phyloP scores from a whole-genome alignment of 2,797 vertebrate species.

The Sebastes goodei region DNA sequence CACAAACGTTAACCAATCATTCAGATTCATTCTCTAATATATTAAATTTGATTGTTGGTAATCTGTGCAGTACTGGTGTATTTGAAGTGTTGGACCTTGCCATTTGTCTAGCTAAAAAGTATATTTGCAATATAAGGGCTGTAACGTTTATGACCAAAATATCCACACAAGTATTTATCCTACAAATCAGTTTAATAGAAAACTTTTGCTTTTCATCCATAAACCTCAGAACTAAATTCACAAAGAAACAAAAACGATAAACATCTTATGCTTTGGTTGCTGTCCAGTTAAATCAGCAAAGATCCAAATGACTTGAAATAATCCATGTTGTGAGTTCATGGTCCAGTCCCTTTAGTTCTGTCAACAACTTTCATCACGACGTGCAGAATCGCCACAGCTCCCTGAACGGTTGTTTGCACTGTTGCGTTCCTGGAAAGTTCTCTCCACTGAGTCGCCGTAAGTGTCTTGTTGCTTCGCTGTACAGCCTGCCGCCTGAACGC shows the following conservation, averaged over 20 bases:
- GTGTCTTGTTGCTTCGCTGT: not conserved
- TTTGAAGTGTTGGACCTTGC: not conserved
- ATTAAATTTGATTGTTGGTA: not conserved
- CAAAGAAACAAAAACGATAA: not conserved
- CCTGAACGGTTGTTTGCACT: not conserved
- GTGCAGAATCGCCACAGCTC: not conserved
- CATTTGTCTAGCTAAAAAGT: not conserved
- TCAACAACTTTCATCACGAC: not conserved
- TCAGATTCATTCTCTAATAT: too few species aligned
- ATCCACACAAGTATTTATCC: not conserved
- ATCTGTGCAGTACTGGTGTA: not conserved
- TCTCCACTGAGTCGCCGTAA: not conserved
- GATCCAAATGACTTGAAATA: not conserved
- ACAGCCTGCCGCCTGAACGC: not conserved
- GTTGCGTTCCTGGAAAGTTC: not conserved
- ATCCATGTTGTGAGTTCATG: not conserved
- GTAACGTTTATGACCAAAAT: not conserved
- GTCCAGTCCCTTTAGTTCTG: not conserved
- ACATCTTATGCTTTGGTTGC: not conserved
- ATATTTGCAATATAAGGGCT: not conserved
- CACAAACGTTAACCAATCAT: too few species aligned
- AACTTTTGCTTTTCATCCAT: not conserved
- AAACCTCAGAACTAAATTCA: not conserved
- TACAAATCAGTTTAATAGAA: conserved; percentile 36
- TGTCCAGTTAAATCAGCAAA: not conserved